phyloP scores from a whole-genome alignment of 2,113 vertebrate species.

The Odontophorus gujanensis region DNA sequence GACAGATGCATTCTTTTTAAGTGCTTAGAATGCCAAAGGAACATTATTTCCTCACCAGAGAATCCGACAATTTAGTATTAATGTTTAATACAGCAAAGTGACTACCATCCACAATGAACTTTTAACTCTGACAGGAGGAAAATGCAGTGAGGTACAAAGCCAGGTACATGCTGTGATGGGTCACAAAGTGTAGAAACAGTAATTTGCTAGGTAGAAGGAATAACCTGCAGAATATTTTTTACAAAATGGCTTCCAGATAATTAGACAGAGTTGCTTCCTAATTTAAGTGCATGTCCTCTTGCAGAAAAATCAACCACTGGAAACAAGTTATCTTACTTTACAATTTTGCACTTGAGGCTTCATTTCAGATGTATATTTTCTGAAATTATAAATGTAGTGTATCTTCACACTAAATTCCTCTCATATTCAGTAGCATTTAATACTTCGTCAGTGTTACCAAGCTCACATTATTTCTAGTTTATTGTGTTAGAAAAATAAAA shows the following conservation, averaged over 20 bases:
- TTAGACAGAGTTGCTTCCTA: neutral
- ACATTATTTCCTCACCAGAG: neutral
- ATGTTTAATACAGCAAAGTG: neutral
- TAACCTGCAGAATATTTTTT: neutral
- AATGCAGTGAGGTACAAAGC: neutral
- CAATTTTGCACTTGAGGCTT: neutral
- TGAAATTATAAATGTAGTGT: neutral
- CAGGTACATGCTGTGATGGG: neutral
- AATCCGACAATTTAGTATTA: neutral
- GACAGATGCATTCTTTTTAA: neutral
- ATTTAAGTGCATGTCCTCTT: neutral
- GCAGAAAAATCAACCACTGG: neutral
- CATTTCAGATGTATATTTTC: slow-evolving; percentile 16
- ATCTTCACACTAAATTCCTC: slow-evolving; percentile 28
- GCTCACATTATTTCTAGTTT: slow-evolving; percentile 25
- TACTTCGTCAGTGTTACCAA: slow-evolving; percentile 8
- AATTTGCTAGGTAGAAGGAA: neutral
- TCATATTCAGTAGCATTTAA: slow-evolving; percentile 26
- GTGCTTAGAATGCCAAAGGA: neutral
- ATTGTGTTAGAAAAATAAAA: slow-evolving; percentile 52
- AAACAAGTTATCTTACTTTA: neutral
- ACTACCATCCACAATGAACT: neutral
- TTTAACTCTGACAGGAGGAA: neutral
- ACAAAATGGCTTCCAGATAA: neutral
- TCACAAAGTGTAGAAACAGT: neutral